Percentiles rank a stretch among this genome's conserved stretches.
These are phyloP conservation scores for Microplitis mediator DNA, from an alignment of 1,140 invertebrate species.

Conservation along the genomic window DNA sequence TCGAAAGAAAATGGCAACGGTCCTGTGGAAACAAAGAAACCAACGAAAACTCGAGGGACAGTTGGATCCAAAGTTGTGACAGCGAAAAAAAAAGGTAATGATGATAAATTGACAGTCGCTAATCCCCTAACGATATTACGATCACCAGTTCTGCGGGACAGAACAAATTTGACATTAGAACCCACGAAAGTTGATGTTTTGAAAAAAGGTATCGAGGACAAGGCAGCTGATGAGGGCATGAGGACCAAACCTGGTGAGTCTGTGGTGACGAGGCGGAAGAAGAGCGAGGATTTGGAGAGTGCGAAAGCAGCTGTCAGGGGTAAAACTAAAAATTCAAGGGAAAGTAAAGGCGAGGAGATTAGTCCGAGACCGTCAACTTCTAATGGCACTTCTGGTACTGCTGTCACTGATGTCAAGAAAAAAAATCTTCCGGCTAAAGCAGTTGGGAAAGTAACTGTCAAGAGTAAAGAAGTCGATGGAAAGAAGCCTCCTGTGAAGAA, in stretches of 20 bases:
- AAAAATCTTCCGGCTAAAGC: neutral
- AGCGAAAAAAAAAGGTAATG: slow-evolving; percentile 17
- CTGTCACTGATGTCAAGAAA: neutral
- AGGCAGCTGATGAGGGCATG: neutral
- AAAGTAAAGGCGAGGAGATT: neutral
- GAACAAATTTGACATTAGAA: slow-evolving; percentile 35
- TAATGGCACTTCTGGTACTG: neutral
- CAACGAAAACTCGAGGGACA: neutral
- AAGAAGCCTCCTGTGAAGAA: neutral
- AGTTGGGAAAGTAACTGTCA: neutral
- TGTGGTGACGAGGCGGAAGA: neutral
- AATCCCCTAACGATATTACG: neutral
- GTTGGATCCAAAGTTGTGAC: no score
- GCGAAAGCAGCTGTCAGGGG: neutral
- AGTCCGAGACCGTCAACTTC: neutral
- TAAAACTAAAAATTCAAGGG: neutral
- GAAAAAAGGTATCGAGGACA: slow-evolving; percentile 27
- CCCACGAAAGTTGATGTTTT: slow-evolving; percentile 26
- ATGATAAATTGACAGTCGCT: neutral
- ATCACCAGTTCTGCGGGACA: slow-evolving; percentile 36
- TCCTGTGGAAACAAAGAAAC: neutral
- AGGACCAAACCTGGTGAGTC: neutral
- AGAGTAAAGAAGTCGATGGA: neutral
- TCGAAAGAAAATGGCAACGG: neutral
- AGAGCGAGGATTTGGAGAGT: neutral